Conservation (phyloP, 2,113 vertebrate genomes). For the Prietella phreatophila region DNA sequence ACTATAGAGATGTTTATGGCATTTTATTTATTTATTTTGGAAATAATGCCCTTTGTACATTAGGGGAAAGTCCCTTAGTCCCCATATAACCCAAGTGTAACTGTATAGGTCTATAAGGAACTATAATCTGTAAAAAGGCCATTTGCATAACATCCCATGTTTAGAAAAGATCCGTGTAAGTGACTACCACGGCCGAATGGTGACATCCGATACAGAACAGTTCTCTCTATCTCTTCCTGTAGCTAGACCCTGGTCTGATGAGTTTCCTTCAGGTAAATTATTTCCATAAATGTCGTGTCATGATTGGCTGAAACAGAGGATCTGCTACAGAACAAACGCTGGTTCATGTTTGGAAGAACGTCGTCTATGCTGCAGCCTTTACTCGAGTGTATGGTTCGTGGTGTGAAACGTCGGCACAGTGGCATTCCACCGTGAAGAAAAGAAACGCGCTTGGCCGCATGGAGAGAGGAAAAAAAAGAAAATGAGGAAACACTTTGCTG, state of each 20-base stretch:
- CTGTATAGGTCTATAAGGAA: too few relatives aligned
- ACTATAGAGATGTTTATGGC: neutral
- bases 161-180: neutral
- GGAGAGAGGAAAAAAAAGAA: neutral
- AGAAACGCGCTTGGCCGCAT: conserved; percentile 31
- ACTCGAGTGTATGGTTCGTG: neutral
- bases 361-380: neutral
- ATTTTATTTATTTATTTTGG: too few relatives aligned
- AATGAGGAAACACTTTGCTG: conserved; percentile 28
- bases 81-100: too few relatives aligned
- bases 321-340: neutral
- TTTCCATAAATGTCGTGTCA: neutral
- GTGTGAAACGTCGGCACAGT: neutral
- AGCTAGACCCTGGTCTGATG: neutral
- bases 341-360: neutral
- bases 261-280: neutral
- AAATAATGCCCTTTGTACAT: neutral
- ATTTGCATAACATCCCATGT: neutral
- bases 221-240: neutral
- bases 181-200: neutral
- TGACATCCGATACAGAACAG: too few relatives aligned
- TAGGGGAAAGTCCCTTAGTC: neutral
- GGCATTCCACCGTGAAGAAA: conserved; percentile 28
- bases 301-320: neutral
- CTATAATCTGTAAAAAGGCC: too few relatives aligned